Base-by-base conservation (phyloP, 1,140 invertebrate genomes). In the Rhopalosiphum maidis region DNA sequence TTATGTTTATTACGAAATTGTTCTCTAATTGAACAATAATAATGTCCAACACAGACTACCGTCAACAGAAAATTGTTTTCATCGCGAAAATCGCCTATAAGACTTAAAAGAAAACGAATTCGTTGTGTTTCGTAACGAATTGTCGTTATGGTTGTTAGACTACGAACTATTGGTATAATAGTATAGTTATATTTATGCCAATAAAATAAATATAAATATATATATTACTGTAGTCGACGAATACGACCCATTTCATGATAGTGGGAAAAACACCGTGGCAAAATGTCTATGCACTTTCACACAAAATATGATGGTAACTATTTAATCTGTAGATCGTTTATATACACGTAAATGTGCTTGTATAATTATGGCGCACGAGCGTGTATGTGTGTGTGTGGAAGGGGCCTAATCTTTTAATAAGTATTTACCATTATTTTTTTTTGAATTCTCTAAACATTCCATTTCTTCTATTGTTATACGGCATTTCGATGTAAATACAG, bases 91-190 rank as follows among this genome's bases (percentile, higher is more conserved):
- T 35, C 48, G 35, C 30, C 48, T 89, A 37, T 23, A 54, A 1
- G 51, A 54, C 87, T 89, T n/a, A n/a, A 54, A 89, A 77, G 60
- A 89, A 89, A 54, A 55, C 51, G 7, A 55, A 89, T 89, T 55
- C 35, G 21, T 55, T n/a, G 35, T 89, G n/a, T 89, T 89, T 89
- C 48, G 51, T 89, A 89, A 89, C 43, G 46, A 88, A 88, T 55
- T 21, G 35, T 48, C 48, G 88, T 89, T 55, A 89, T 89, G 48
- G 88, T 54, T 77, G 30, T 77, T 77, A n/a, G 60, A 77, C 60
- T 77, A 77, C 60, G 30, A 77, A 77, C 60, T 77, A 77, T 77
- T 77, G 60, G 60, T n/a, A 77, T n/a, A 77, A 77, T 60, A 60
- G 30, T 77, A n/a, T 77, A 77, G 60, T 15, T n/a, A 77, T 77